Evolutionary conservation across 2,797 vertebrate species (phyloP).

Genomic region (Leucoraja ocellata): DNA sequence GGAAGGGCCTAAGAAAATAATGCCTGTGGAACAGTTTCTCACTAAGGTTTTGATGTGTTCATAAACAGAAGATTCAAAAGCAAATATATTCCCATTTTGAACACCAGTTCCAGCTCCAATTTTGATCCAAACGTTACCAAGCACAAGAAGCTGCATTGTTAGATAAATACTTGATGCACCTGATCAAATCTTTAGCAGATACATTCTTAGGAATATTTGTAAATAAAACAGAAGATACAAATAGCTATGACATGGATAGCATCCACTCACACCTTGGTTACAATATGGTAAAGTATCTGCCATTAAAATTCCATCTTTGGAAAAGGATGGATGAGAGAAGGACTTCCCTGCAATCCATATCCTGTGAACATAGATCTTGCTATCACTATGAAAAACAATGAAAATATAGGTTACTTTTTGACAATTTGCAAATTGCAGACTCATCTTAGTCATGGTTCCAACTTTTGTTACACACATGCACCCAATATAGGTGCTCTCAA

Average conservation of each 20-base stretch:
- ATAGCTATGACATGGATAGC: not conserved
- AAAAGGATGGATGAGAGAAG: not conserved
- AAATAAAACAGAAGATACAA: not conserved
- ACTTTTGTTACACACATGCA: not conserved
- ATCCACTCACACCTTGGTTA: not conserved
- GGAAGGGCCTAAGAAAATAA: too few relatives aligned
- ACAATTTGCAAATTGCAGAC: not conserved
- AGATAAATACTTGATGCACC: not conserved
- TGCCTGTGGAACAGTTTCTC: too few relatives aligned
- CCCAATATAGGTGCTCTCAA: not conserved
- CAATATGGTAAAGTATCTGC: not conserved
- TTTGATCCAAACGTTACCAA: too few relatives aligned
- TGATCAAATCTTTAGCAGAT: not conserved
- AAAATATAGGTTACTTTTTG: not conserved
- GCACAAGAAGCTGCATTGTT: too few relatives aligned
- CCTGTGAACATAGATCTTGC: not conserved
- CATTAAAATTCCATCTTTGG: not conserved
- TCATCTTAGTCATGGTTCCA: not conserved
- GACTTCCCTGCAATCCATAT: not conserved
- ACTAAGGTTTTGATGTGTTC: too few relatives aligned
- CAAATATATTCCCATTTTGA: too few relatives aligned
- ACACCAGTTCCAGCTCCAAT: too few relatives aligned
- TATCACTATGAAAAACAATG: not conserved
- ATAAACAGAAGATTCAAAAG: too few relatives aligned
- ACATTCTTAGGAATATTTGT: not conserved